Conservation (phyloP, 2,797 vertebrate genomes). For the Steatocranus sp. region DNA sequence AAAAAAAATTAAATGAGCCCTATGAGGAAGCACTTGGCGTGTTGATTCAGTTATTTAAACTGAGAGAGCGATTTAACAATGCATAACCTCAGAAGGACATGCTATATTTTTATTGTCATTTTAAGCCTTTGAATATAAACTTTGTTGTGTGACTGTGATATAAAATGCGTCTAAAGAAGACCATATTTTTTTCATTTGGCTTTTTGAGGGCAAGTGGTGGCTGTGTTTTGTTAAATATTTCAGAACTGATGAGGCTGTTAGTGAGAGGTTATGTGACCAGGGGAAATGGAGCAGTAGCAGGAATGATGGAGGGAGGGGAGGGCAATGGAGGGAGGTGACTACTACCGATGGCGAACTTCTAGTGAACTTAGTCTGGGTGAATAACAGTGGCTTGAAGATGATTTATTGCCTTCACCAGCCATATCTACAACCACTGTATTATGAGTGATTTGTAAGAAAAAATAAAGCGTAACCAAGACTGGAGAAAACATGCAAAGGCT, state of each 20-base stretch:
- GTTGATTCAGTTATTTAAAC: background rate
- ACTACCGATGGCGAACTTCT: slow-evolving; percentile 39
- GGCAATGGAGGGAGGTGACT: background rate
- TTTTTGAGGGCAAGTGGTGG: slow-evolving; percentile 49
- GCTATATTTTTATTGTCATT: background rate
- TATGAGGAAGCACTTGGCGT: background rate
- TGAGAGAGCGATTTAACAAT: background rate
- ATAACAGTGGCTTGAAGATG: background rate
- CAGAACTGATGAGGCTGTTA: slow-evolving; percentile 13
- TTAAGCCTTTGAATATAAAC: background rate
- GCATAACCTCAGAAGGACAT: background rate
- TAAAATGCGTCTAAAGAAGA: background rate
- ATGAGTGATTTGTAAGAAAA: background rate
- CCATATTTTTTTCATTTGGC: background rate
- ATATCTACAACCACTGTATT: background rate
- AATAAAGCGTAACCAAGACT: background rate
- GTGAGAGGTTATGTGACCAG: slow-evolving; percentile 17
- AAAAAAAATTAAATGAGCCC: background rate
- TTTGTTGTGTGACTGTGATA: background rate
- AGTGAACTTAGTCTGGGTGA: slow-evolving; percentile 30
- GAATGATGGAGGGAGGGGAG: background rate
- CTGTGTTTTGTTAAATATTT: slow-evolving; percentile 62
- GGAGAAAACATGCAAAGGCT: background rate
- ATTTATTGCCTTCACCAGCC: background rate
- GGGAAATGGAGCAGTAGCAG: slow-evolving; percentile 5